Evolutionary conservation across 1,140 invertebrate species (phyloP).

Genomic region (Acarapis woodi): DNA sequence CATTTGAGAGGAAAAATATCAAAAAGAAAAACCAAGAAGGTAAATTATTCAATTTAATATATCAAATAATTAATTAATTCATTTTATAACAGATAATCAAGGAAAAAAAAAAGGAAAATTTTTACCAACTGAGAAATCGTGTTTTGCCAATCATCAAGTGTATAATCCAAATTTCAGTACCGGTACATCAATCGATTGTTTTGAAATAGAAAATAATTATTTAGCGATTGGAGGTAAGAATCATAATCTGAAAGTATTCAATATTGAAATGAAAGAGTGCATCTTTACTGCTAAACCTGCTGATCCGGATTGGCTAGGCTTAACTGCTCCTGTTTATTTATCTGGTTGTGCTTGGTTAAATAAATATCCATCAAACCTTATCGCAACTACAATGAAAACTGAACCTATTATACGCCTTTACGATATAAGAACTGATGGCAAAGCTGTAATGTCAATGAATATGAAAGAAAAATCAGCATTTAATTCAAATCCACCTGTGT

Average conservation of each 20-base stretch:
- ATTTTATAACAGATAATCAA: not conserved
- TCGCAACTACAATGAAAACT: slow-evolving; percentile 8
- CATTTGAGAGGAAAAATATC: no score
- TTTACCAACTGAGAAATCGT: not conserved
- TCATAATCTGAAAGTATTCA: slow-evolving; percentile 9
- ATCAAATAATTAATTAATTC: not conserved
- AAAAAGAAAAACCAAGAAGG: not conserved
- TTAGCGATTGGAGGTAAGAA: slow-evolving; percentile 9
- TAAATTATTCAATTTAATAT: not conserved
- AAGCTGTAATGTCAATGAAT: slow-evolving; percentile 7
- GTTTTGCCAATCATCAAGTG: not conserved
- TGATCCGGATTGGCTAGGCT: slow-evolving; percentile 8
- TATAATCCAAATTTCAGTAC: slow-evolving; percentile 5
- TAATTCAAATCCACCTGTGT: slow-evolving; percentile 8
- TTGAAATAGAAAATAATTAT: slow-evolving; percentile 5
- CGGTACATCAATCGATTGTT: slow-evolving; percentile 6
- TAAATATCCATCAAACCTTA: slow-evolving; percentile 3
- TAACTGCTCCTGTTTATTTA: slow-evolving; percentile 3
- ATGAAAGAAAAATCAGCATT: slow-evolving; percentile 8
- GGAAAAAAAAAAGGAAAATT: not conserved
- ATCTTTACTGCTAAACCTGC: slow-evolving; percentile 9
- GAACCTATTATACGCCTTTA: slow-evolving; percentile 8
- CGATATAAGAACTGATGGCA: slow-evolving; percentile 6
- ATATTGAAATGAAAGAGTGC: slow-evolving; percentile 8
- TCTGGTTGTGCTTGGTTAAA: slow-evolving; percentile 7